A percentile compares a stretch with the other conserved stretches of the same genome.
Evolutionary conservation across 23 tunicate species (phyloP).

Genomic region (Trididemnum clinides): DNA sequence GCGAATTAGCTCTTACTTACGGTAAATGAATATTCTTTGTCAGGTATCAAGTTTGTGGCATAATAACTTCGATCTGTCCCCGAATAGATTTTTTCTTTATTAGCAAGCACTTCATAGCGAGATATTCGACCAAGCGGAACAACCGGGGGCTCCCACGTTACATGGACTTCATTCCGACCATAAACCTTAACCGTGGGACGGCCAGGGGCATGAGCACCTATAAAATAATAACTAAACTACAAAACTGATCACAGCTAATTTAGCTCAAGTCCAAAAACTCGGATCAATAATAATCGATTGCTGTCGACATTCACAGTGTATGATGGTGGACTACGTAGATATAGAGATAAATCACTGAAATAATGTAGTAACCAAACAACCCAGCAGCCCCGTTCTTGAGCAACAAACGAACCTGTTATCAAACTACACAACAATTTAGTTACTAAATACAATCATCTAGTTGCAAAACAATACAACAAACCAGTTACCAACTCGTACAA

Average conservation of each 20-base stretch:
- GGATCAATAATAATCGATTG: no score
- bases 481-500: neutral
- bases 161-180: conserved; percentile 91
- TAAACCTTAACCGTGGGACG: conserved; percentile 80
- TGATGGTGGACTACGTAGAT: no score
- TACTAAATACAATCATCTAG: no score
- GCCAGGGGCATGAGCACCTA: conserved; percentile 92
- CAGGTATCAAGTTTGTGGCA: conserved; percentile 71
- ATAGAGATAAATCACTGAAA: no score
- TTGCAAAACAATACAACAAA: neutral
- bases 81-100: conserved; percentile 67
- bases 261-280: no score
- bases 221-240: neutral
- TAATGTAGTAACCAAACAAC: no score
- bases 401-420: no score
- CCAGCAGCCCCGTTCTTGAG: no score
- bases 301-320: no score
- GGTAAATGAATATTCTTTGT: conserved; percentile 85
- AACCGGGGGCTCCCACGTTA: conserved; percentile 83
- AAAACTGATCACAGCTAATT: no score
- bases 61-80: conserved; percentile 62
- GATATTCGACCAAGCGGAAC: conserved; percentile 93
- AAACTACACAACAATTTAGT: no score
- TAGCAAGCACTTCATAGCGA: conserved; percentile 80
- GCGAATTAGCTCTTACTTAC: neutral